Conservation (phyloP, 1,140 invertebrate genomes). For the Vollenhovia emeryi region DNA sequence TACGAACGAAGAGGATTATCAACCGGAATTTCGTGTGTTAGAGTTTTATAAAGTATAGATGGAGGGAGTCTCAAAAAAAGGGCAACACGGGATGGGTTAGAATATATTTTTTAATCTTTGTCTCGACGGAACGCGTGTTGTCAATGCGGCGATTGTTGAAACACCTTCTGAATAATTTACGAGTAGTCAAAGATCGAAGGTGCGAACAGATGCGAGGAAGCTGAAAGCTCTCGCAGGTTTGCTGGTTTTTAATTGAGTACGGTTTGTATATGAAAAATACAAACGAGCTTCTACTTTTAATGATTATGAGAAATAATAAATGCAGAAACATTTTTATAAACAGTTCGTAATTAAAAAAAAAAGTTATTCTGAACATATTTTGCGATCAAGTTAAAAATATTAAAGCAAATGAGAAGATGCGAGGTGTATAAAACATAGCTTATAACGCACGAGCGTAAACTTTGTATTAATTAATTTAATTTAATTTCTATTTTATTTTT, state of each 20-base stretch:
- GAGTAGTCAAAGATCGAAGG: conserved; percentile 11
- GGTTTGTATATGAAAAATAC: neutral
- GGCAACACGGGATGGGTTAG: neutral
- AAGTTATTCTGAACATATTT: neutral
- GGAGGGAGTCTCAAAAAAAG: neutral
- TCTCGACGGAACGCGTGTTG: neutral
- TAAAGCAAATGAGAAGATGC: neutral
- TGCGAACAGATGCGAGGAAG: neutral
- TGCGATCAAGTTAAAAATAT: neutral
- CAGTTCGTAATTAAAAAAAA: neutral
- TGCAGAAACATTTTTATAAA: neutral
- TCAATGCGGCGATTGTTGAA: conserved; percentile 7
- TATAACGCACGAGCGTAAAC: too few relatives aligned
- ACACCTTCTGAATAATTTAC: conserved; percentile 10
- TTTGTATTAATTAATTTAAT: too few relatives aligned
- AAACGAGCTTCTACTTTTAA: neutral
- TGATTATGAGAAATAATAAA: neutral
- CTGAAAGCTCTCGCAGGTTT: conserved; percentile 11
- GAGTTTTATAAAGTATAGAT: neutral
- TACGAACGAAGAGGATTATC: neutral
- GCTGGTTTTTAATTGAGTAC: neutral
- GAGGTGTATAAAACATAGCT: neutral
- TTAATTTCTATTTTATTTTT: conserved; percentile 24
- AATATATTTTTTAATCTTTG: neutral
- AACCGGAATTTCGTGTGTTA: conserved; percentile 9